Percentiles rank a stretch among this genome's conserved stretches.
Evolutionary conservation across 2,888 invertebrate species (phyloP).

Genomic region (Eudemis profundana): DNA sequence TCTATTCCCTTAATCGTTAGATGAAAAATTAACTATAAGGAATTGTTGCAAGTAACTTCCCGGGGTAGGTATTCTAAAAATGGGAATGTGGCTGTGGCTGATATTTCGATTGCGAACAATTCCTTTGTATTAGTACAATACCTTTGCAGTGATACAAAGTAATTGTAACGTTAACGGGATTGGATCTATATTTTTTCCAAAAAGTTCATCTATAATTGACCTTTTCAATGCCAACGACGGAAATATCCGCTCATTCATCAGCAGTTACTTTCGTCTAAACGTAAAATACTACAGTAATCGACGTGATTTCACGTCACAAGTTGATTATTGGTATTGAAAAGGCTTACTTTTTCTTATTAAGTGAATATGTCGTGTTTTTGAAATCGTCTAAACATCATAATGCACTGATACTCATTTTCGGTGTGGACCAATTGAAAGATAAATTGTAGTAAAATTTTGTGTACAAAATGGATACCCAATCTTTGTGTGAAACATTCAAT

Average conservation of each 20-base stretch:
- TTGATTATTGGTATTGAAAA: not conserved
- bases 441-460: slow-evolving; percentile 18
- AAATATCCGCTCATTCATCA: not conserved
- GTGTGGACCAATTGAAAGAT: slow-evolving; percentile 56
- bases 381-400: slow-evolving; percentile 9
- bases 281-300: not conserved
- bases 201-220: not conserved
- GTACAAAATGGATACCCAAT: slow-evolving; percentile 2
- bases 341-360: not conserved
- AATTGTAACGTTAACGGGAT: no score
- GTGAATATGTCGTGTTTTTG: slow-evolving; percentile 4
- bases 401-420: slow-evolving; percentile 50
- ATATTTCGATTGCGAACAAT: no score
- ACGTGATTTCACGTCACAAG: slow-evolving; percentile 17
- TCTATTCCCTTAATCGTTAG: no score
- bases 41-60: no score
- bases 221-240: not conserved
- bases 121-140: no score
- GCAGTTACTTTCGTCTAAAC: not conserved
- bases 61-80: no score
- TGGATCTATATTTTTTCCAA: no score
- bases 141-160: no score
- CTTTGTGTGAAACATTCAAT: slow-evolving; percentile 6
- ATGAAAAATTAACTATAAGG: no score
- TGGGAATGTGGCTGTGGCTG: no score